phyloP scores from a whole-genome alignment of 1,140 invertebrate species.

The Sminthurides bifidus region DNA sequence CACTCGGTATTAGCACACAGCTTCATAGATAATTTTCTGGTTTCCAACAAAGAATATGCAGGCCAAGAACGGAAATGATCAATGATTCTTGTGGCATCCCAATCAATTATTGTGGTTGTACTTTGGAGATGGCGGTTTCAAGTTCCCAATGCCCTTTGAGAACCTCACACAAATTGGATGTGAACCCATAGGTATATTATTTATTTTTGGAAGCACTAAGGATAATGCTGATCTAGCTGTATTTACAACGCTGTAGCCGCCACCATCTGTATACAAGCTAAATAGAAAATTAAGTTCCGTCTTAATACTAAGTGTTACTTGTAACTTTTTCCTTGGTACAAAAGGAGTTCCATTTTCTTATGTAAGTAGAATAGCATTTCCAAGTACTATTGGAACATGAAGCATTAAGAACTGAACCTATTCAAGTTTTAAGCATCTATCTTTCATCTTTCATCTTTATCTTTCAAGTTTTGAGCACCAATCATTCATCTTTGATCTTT shows the following conservation, averaged over 20 bases:
- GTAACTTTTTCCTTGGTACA: not conserved
- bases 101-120: not conserved
- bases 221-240: constrained; percentile 10
- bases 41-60: not conserved
- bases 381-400: not conserved
- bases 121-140: not conserved
- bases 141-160: not conserved
- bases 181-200: not conserved
- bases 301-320: not conserved
- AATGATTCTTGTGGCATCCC: not conserved
- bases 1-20: not conserved
- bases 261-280: not conserved
- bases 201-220: not conserved
- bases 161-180: not conserved
- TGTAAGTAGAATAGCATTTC: not conserved
- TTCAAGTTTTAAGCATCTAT: too few relatives aligned
- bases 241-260: not conserved
- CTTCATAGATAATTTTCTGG: not conserved
- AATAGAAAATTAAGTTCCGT: constrained; percentile 1
- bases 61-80: not conserved
- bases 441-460: too few relatives aligned
- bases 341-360: not conserved
- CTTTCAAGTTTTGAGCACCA: too few relatives aligned
- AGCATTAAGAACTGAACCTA: too few relatives aligned
- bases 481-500: too few relatives aligned